These are phyloP conservation scores for Masticophis lateralis DNA, from an alignment of 2,797 vertebrate species.

Conservation along the genomic window DNA sequence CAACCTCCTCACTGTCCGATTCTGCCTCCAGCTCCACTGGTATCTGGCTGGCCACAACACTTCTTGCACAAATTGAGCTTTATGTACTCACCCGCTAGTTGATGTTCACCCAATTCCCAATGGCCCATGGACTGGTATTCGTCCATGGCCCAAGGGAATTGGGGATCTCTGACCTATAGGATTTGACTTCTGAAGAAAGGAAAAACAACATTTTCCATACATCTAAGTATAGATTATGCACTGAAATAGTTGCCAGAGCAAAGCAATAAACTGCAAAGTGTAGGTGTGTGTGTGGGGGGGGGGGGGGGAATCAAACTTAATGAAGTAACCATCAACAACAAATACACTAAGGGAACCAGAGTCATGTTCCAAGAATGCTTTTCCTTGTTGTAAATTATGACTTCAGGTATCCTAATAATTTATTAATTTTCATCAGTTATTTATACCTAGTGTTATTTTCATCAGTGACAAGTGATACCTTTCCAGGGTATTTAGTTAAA, in stretches of 20 bases:
- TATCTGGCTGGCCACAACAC: no score
- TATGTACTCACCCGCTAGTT: not conserved
- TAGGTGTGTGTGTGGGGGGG: not conserved
- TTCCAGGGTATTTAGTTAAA: not conserved
- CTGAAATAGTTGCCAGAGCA: not conserved
- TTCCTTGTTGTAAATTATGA: conserved; percentile 16
- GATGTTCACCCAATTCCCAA: not conserved
- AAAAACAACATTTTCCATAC: not conserved
- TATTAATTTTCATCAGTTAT: conserved; percentile 1
- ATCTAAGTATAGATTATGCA: not conserved
- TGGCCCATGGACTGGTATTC: not conserved
- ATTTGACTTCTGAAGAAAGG: not conserved
- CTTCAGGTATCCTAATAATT: conserved; percentile 1
- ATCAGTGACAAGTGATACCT: not conserved
- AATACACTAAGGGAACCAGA: conserved; percentile 2
- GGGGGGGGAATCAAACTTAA: not conserved
- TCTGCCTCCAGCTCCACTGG: no score
- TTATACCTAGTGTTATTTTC: conserved; percentile 15
- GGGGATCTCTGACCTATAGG: not conserved
- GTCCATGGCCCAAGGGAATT: not conserved
- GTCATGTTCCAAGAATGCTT: not conserved
- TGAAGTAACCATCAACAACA: not conserved
- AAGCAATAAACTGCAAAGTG: not conserved
- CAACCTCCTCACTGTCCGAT: no score
- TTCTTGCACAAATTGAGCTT: not conserved